A percentile compares a stretch with the other conserved stretches of the same genome.
phyloP scores from a whole-genome alignment of 1,140 invertebrate species.

The Gonatopus flavifemur region DNA sequence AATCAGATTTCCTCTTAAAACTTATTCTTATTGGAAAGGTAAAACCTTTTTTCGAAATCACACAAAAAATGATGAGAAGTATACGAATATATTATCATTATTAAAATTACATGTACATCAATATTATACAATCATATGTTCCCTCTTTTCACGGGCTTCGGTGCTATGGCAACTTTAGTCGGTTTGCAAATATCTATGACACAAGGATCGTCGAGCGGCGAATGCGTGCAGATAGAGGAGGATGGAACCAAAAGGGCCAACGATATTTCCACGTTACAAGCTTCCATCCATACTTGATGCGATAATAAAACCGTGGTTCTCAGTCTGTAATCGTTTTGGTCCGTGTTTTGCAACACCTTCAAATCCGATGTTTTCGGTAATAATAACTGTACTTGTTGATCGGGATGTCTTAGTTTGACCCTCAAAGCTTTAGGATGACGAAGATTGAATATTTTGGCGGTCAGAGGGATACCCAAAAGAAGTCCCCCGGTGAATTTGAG shows the following conservation, averaged over 20 bases:
- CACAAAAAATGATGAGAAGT: too few relatives aligned
- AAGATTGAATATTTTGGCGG: constrained; percentile 83
- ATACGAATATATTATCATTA: too few relatives aligned
- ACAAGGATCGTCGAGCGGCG: constrained; percentile 63
- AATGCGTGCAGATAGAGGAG: constrained; percentile 55
- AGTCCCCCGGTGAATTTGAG: constrained; percentile 94
- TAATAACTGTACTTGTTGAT: constrained; percentile 83
- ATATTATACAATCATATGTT: constrained; percentile 22
- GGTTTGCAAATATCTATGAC: constrained; percentile 86
- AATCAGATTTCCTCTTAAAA: too few relatives aligned
- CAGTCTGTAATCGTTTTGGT: constrained; percentile 70
- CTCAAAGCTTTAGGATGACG: constrained; percentile 72
- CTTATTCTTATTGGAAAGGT: too few relatives aligned
- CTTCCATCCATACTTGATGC: constrained; percentile 87
- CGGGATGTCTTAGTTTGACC: constrained; percentile 88
- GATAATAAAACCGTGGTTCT: constrained; percentile 85
- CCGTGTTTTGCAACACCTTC: constrained; percentile 55
- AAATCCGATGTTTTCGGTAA: constrained; percentile 74
- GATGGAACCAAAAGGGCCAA: constrained; percentile 79
- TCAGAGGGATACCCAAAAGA: constrained; percentile 80
- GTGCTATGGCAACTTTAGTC: constrained; percentile 84
- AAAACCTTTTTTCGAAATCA: too few relatives aligned
- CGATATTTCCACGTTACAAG: constrained; percentile 84
- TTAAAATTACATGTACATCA: too few relatives aligned
- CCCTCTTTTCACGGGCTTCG: constrained; percentile 84